Evolutionary conservation across 2,888 invertebrate species (phyloP).

Genomic region (Conistra vaccinii): DNA sequence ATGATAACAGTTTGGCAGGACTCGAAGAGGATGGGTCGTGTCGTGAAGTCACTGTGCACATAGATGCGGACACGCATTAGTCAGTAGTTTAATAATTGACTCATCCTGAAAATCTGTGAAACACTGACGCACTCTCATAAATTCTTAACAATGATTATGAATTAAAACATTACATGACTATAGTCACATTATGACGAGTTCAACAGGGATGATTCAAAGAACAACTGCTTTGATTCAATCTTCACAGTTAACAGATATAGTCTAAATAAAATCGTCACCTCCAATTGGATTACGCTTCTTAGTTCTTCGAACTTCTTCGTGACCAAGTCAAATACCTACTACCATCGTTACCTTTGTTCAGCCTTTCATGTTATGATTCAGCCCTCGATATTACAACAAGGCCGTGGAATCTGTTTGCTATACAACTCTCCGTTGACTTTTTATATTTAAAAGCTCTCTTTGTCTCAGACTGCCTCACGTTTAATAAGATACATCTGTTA

Average conservation of each 20-base stretch:
- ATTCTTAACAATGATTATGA: slow-evolving; percentile 61
- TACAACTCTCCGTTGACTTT: slow-evolving; percentile 67
- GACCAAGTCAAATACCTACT: slow-evolving; percentile 22
- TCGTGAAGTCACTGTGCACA: slow-evolving; percentile 81
- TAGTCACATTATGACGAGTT: slow-evolving; percentile 9
- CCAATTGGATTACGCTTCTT: slow-evolving; percentile 13
- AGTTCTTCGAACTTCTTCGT: slow-evolving; percentile 22
- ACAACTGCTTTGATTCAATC: neutral
- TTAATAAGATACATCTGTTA: slow-evolving; percentile 81
- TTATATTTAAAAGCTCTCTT: slow-evolving; percentile 76
- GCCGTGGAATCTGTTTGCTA: slow-evolving; percentile 67
- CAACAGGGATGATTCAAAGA: slow-evolving; percentile 27
- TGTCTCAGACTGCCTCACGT: slow-evolving; percentile 72
- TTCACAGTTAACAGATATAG: slow-evolving; percentile 10
- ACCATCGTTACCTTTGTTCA: slow-evolving; percentile 35
- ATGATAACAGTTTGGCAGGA: slow-evolving; percentile 81
- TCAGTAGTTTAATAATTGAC: slow-evolving; percentile 80
- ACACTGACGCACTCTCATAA: slow-evolving; percentile 74
- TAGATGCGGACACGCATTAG: slow-evolving; percentile 64
- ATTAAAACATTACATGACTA: slow-evolving; percentile 48
- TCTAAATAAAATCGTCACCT: slow-evolving; percentile 29
- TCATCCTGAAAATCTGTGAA: slow-evolving; percentile 79
- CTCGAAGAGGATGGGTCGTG: slow-evolving; percentile 73
- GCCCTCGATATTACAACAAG: slow-evolving; percentile 55
- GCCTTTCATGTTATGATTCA: slow-evolving; percentile 57